Conservation (phyloP, 2,888 invertebrate genomes). For the Caenorhabditis becei region DNA sequence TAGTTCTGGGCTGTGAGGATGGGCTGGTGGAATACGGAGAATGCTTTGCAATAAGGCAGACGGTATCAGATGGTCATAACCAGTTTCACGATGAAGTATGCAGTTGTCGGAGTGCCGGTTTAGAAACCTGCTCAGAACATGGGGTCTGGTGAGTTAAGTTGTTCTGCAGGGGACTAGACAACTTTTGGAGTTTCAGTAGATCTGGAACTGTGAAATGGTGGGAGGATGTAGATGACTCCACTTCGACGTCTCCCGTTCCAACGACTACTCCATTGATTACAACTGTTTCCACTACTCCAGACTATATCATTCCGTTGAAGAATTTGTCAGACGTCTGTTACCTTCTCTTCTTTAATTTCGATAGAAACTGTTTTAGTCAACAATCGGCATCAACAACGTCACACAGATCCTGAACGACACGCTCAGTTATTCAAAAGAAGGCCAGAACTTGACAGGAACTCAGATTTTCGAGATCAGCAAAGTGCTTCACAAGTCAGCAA, state of each 20-base stretch:
- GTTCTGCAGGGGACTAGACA: no score
- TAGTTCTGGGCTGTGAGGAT: slow-evolving; percentile 39
- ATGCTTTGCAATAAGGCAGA: neutral
- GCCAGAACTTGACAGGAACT: slow-evolving; percentile 21
- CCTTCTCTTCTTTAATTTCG: neutral
- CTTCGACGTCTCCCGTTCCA: slow-evolving; percentile 3
- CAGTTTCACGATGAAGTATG: slow-evolving; percentile 27
- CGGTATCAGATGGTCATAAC: neutral
- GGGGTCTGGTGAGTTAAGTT: slow-evolving; percentile 38
- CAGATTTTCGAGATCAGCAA: slow-evolving; percentile 51
- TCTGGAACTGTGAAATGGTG: slow-evolving; percentile 28
- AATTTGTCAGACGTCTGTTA: slow-evolving; percentile 10
- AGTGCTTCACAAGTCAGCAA: slow-evolving; percentile 47
- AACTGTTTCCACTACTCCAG: neutral
- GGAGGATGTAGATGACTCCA: neutral
- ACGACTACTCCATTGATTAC: neutral
- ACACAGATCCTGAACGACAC: slow-evolving; percentile 51
- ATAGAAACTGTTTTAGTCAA: neutral
- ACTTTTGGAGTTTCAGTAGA: slow-evolving; percentile 16
- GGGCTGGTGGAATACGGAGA: slow-evolving; percentile 9
- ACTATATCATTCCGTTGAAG: neutral
- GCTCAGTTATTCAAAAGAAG: slow-evolving; percentile 32
- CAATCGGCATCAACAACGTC: slow-evolving; percentile 39
- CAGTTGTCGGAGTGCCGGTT: slow-evolving; percentile 26
- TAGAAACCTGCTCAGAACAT: slow-evolving; percentile 10